These are phyloP conservation scores for Turnix velox DNA, from an alignment of 2,113 vertebrate species.

Conservation along the genomic window DNA sequence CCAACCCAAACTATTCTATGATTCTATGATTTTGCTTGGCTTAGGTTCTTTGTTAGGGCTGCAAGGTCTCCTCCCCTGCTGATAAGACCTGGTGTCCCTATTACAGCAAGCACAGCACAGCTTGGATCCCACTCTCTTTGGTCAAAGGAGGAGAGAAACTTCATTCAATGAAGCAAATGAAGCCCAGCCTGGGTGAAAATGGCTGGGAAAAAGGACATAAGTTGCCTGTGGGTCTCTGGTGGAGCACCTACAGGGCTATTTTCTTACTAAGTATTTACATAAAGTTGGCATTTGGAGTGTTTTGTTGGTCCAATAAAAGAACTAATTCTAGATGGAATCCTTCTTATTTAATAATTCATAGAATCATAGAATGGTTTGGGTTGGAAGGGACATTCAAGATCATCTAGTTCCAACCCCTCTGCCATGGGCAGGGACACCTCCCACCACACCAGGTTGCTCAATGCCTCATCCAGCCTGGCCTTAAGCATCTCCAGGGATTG, in stretches of 20 bases:
- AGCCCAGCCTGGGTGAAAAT: neutral
- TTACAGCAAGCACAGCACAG: neutral
- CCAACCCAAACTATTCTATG: no score
- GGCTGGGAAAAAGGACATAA: neutral
- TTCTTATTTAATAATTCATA: neutral
- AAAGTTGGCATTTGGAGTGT: neutral
- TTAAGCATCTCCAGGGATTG: no score
- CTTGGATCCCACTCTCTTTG: neutral
- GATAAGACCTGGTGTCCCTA: neutral
- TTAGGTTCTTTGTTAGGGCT: neutral
- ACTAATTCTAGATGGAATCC: neutral
- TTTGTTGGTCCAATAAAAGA: neutral
- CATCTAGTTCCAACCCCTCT: no score
- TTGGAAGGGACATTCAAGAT: no score
- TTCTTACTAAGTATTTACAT: neutral
- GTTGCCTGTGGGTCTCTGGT: accelerated
- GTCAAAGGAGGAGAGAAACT: neutral
- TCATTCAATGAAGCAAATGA: neutral
- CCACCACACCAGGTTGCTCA: no score
- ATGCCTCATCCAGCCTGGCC: no score
- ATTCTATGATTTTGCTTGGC: no score
- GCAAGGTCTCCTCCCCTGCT: neutral
- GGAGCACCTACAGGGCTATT: neutral
- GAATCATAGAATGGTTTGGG: no score
- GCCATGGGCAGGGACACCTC: no score